Base-by-base conservation (phyloP, 2,113 vertebrate genomes). In the Puffinus mauretanicus region DNA sequence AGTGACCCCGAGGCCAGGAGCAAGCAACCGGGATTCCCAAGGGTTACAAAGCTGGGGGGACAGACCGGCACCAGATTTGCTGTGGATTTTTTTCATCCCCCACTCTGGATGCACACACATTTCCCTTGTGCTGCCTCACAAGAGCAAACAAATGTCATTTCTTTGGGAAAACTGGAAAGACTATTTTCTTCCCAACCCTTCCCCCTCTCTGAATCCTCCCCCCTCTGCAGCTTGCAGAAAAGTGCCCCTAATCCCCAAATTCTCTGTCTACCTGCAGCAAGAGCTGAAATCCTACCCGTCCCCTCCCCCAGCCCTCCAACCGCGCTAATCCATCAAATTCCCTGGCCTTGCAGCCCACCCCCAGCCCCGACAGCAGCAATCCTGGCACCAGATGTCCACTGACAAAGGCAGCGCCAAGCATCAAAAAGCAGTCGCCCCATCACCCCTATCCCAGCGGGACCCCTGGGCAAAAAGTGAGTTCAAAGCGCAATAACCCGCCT, bases 381-480 rank as follows among this genome's bases (percentile, higher is more conserved):
- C 96, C 96, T 66, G 97, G 93, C 96, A 97, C 97, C 97, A 97
- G 97, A 97, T 96, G 96, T 94, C 95, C 94, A n/a, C 78, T 49
- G 85, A 96, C 97, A 97, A 95, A 97, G 86, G 93, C 95, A 94
- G 94, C 38, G 0, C 86, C 90, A 2, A 86, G 80, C 93, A 96
- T 84, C 94, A 88, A 93, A 95, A 78, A 92, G 51, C 82, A 30
- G 80, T n/a, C 15, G 11, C 67, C 83, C 93, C 73, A 38, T 75
- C 72, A 29, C 14, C 52, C 69, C 83, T 8, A 73, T 67, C 89
- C 93, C 34, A 11, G 16, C 0, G 26, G 85, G 82, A 72, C 90
- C 92, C 57, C 46, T 34, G 65, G 80, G 93, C 75, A 58, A 67
- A 85, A 69, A 19, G 9, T 0, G 70, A 76, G 38, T 46, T 77